A percentile compares a stretch with the other conserved stretches of the same genome.
These are phyloP conservation scores for Therioaphis trifolii DNA, from an alignment of 2,888 invertebrate genomes.

Conservation along the genomic window DNA sequence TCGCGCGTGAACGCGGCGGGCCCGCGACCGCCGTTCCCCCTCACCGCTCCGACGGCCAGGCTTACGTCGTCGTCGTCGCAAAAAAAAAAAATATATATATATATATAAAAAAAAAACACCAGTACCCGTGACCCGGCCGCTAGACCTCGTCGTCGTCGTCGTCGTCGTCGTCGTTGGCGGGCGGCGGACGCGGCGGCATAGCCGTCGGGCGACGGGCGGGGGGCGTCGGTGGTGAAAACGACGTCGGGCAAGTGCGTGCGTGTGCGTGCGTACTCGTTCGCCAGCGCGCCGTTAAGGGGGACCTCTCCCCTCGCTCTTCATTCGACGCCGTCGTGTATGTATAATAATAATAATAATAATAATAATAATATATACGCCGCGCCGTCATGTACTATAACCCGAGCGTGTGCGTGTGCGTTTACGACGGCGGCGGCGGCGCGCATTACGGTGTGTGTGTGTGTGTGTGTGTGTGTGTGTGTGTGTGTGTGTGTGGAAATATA, in stretches of 20 bases:
- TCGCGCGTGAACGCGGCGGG: background rate
- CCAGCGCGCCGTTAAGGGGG: conserved; percentile 18
- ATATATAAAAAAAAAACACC: background rate
- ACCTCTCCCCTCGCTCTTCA: background rate
- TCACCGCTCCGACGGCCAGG: background rate
- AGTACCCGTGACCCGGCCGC: conserved; percentile 46
- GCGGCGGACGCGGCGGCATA: background rate
- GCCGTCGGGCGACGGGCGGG: too few relatives aligned
- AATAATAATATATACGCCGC: background rate
- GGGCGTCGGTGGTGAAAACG: conserved; percentile 40
- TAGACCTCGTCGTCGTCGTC: conserved; percentile 49
- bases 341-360: too few relatives aligned
- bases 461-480: background rate
- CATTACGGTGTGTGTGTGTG: too few relatives aligned
- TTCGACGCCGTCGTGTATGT: too few relatives aligned
- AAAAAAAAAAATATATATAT: background rate
- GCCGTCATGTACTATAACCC: background rate
- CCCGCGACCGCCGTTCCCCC: background rate
- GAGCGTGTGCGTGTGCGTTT: background rate
- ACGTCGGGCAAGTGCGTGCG: background rate
- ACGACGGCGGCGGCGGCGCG: background rate
- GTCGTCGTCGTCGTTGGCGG: conserved; percentile 28
- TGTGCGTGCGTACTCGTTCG: conserved; percentile 3
- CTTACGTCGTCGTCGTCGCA: background rate
- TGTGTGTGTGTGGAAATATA: background rate